Conservation (phyloP, 2,797 vertebrate genomes). For the Loriculus beryllinus region DNA sequence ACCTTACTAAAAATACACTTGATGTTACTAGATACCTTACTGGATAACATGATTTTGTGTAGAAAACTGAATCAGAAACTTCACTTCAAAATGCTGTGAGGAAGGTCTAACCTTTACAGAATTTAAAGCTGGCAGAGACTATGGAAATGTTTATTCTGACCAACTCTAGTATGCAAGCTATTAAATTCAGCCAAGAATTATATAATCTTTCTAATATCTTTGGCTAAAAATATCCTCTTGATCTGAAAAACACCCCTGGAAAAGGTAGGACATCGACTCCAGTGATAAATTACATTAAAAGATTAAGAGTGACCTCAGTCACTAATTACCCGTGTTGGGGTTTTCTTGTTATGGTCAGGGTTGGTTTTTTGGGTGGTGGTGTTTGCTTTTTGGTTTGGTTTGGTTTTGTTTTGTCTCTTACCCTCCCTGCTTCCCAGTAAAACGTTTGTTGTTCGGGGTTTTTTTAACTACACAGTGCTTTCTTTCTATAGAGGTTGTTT, state of each 20-base stretch:
- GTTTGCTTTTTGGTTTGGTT: not conserved
- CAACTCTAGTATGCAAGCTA: not conserved
- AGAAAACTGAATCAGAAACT: not conserved
- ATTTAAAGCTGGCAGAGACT: not conserved
- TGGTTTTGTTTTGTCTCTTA: not conserved
- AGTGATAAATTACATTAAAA: not conserved
- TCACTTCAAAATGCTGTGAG: not conserved
- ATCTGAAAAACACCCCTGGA: not conserved
- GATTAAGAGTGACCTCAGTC: not conserved
- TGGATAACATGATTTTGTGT: not conserved
- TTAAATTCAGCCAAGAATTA: not conserved
- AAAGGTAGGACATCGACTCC: not conserved
- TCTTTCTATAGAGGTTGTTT: not conserved
- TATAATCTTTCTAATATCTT: not conserved
- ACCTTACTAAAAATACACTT: not conserved
- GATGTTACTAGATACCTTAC: not conserved
- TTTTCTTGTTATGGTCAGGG: not conserved
- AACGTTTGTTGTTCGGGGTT: not conserved
- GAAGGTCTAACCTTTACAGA: not conserved
- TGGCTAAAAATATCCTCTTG: not conserved
- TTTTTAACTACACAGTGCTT: not conserved
- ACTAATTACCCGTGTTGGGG: not conserved
- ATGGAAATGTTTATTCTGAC: not conserved
- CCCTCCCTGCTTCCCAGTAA: not conserved
- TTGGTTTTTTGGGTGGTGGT: not conserved